Percentiles rank a stretch among this genome's conserved stretches.
phyloP scores from a whole-genome alignment of 2,888 invertebrate species.

The Clivina fossor region DNA sequence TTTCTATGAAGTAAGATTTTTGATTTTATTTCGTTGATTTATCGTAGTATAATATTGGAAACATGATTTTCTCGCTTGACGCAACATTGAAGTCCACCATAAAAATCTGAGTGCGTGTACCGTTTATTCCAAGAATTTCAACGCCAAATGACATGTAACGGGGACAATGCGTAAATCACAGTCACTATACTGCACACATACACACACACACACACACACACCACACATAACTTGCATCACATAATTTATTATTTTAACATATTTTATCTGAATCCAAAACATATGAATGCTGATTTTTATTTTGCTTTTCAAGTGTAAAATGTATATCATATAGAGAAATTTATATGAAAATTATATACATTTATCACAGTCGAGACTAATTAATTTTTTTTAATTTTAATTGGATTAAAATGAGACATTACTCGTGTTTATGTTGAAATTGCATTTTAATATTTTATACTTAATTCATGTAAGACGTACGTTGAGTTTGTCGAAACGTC shows the following conservation, averaged over 20 bases:
- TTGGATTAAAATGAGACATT: too few relatives aligned
- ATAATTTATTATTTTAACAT: conserved; percentile 16
- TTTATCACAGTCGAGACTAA: conserved; percentile 5
- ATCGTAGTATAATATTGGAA: conserved; percentile 13
- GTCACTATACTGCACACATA: too few relatives aligned
- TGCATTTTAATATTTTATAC: too few relatives aligned
- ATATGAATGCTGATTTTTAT: background rate
- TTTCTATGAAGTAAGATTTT: conserved; percentile 3
- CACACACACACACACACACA: too few relatives aligned
- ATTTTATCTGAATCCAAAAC: conserved; percentile 12
- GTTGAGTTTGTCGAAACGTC: too few relatives aligned
- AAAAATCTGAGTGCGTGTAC: conserved; percentile 7
- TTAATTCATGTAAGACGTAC: too few relatives aligned
- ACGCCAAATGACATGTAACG: conserved; percentile 23
- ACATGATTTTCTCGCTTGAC: conserved; percentile 20
- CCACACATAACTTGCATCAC: too few relatives aligned
- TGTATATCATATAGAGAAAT: background rate
- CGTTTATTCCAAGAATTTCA: conserved; percentile 22
- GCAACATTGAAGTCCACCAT: conserved; percentile 9
- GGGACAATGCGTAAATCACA: conserved; percentile 24
- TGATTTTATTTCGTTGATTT: conserved; percentile 6
- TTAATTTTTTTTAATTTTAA: too few relatives aligned
- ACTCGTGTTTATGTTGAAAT: too few relatives aligned
- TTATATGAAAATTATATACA: conserved; percentile 1
- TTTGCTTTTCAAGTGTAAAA: background rate